Percentiles rank a stretch among this genome's conserved stretches.
Evolutionary conservation across 2,888 invertebrate species (phyloP).

Genomic region (Anorthoa munda): DNA sequence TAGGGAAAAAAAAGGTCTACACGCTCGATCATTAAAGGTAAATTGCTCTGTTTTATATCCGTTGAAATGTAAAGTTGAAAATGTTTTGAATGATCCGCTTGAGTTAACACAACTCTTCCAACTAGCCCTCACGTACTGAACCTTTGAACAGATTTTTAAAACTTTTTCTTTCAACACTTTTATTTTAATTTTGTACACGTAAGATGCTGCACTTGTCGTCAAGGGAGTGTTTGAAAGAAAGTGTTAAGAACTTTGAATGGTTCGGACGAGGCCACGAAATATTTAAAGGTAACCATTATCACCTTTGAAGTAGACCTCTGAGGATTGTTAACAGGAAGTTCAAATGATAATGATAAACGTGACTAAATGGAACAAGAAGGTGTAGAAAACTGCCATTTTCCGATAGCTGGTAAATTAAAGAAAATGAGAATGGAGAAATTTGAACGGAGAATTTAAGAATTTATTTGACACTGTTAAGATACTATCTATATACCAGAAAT

Average conservation of each 20-base stretch:
- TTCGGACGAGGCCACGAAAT: constrained; percentile 38
- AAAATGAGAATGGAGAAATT: too few relatives aligned
- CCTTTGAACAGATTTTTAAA: constrained; percentile 59
- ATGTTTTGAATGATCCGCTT: constrained; percentile 78
- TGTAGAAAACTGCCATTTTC: background rate
- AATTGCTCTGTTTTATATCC: constrained; percentile 86
- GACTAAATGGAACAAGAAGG: constrained; percentile 3
- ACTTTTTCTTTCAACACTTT: constrained; percentile 60
- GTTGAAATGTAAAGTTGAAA: constrained; percentile 84
- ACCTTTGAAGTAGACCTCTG: constrained; percentile 39
- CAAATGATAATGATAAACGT: constrained; percentile 22
- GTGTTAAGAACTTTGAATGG: constrained; percentile 48
- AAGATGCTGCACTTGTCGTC: constrained; percentile 24
- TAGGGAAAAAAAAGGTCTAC: constrained; percentile 85
- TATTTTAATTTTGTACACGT: constrained; percentile 65
- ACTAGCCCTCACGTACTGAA: constrained; percentile 56
- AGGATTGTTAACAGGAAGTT: constrained; percentile 15
- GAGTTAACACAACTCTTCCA: constrained; percentile 69
- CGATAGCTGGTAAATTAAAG: background rate
- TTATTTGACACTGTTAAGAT: too few relatives aligned
- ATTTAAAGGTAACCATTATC: constrained; percentile 54
- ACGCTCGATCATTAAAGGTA: constrained; percentile 86
- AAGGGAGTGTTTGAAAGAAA: constrained; percentile 35
- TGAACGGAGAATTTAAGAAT: too few relatives aligned
- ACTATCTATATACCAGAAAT: too few relatives aligned